Percentiles rank a stretch among this genome's conserved stretches.
phyloP scores from a whole-genome alignment of 2,888 invertebrate genomes.

The Polydrusus tereticollis region DNA sequence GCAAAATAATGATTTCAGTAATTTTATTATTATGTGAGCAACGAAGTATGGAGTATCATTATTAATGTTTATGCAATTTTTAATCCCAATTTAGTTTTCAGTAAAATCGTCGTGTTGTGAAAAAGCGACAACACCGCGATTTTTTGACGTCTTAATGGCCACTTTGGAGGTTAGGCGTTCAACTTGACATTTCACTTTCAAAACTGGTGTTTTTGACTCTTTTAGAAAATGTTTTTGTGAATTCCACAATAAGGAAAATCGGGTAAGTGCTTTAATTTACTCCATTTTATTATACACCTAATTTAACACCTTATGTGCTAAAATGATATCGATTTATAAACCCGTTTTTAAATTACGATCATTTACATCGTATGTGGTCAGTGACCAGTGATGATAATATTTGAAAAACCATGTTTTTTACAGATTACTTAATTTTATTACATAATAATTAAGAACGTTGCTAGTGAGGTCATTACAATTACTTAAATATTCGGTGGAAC shows the following conservation, averaged over 20 bases:
- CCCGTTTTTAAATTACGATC: background rate
- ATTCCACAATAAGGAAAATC: background rate
- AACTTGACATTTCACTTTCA: constrained; percentile 6
- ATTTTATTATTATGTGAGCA: too few relatives aligned
- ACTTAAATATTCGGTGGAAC: background rate
- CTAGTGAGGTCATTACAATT: background rate
- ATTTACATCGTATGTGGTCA: constrained; percentile 2
- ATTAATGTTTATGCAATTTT: background rate
- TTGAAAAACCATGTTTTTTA: constrained; percentile 6
- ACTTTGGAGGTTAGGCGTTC: constrained; percentile 21
- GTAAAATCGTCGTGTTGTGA: background rate
- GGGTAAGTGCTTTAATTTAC: background rate
- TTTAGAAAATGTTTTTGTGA: constrained; percentile 18
- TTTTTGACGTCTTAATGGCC: constrained; percentile 23
- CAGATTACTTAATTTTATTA: background rate
- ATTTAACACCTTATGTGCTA: background rate
- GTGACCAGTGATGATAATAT: background rate
- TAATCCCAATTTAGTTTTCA: too few relatives aligned
- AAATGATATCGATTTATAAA: background rate
- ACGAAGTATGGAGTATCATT: too few relatives aligned
- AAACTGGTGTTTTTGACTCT: background rate
- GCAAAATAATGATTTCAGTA: too few relatives aligned
- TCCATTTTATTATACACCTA: background rate
- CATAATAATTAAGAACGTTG: background rate
- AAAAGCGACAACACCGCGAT: constrained; percentile 18